Evolutionary conservation across 1,140 invertebrate species (phyloP).

Genomic region (Metopolophium dirhodum): DNA sequence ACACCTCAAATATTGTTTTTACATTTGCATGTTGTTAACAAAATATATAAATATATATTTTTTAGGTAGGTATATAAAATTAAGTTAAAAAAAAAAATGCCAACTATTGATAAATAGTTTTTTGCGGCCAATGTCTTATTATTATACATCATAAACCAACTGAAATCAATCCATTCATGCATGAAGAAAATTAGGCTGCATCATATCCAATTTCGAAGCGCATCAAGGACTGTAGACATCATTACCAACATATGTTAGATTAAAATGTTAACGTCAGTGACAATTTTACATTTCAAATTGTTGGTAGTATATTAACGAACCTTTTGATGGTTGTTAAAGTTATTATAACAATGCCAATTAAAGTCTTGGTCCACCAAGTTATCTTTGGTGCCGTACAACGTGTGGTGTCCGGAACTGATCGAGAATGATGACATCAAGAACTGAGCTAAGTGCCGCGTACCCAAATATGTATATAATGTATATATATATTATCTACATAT

Average conservation of each 20-base stretch:
- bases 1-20: background rate
- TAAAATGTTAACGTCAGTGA: background rate
- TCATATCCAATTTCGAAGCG: background rate
- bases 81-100: background rate
- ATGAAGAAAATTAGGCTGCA: background rate
- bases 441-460: background rate
- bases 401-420: slow-evolving; percentile 57
- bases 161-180: slow-evolving; percentile 17
- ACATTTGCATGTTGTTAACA: background rate
- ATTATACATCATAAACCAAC: background rate
- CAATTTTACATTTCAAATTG: background rate
- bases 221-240: background rate
- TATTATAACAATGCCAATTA: slow-evolving; percentile 50
- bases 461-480: background rate
- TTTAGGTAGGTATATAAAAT: background rate
- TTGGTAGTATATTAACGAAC: slow-evolving; percentile 10
- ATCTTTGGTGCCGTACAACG: slow-evolving; percentile 52
- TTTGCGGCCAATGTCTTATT: background rate
- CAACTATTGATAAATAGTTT: background rate
- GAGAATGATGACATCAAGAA: slow-evolving; percentile 58
- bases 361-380: slow-evolving; percentile 52
- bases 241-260: slow-evolving; percentile 18
- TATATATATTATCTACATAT: background rate
- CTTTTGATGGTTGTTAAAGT: slow-evolving; percentile 48
- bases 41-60: background rate